phyloP scores from a whole-genome alignment of 2,113 vertebrate genomes.

The Psittacula cyanocephala region DNA sequence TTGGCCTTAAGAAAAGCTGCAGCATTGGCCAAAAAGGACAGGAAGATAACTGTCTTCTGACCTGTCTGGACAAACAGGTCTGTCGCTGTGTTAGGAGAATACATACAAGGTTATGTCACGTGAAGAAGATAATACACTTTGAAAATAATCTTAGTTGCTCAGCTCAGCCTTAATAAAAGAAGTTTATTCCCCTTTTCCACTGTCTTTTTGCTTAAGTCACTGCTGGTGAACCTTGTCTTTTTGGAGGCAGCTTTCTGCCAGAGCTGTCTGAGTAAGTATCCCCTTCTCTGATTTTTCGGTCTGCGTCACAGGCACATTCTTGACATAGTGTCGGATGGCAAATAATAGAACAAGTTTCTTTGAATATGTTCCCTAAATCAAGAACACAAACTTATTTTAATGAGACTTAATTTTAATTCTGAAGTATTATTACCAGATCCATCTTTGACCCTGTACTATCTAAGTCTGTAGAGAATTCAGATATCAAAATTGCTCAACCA shows the following conservation, averaged over 20 bases:
- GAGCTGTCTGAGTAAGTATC: not conserved
- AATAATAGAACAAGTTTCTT: not conserved
- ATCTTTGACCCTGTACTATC: not conserved
- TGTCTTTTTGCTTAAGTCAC: not conserved
- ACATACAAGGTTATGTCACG: not conserved
- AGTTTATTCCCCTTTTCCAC: not conserved
- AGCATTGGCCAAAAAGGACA: not conserved
- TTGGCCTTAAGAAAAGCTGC: slow-evolving; percentile 3
- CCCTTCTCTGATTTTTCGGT: not conserved
- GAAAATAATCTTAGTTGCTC: not conserved
- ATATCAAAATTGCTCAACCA: not conserved
- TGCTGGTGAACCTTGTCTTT: not conserved
- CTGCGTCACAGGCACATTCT: not conserved
- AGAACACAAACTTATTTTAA: not conserved
- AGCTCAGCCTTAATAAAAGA: not conserved
- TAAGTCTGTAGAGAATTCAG: not conserved
- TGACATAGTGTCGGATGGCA: not conserved
- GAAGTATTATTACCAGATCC: not conserved
- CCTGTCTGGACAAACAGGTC: not conserved
- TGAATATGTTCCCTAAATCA: not conserved
- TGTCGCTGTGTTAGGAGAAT: not conserved
- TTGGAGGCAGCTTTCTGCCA: not conserved
- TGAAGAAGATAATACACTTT: not conserved
- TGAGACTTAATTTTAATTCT: not conserved
- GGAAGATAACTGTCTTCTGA: not conserved